Percentiles rank a stretch among this genome's conserved stretches.
Evolutionary conservation across 2,113 vertebrate species (phyloP).

Genomic region (Sakesphorus luctuosus): DNA sequence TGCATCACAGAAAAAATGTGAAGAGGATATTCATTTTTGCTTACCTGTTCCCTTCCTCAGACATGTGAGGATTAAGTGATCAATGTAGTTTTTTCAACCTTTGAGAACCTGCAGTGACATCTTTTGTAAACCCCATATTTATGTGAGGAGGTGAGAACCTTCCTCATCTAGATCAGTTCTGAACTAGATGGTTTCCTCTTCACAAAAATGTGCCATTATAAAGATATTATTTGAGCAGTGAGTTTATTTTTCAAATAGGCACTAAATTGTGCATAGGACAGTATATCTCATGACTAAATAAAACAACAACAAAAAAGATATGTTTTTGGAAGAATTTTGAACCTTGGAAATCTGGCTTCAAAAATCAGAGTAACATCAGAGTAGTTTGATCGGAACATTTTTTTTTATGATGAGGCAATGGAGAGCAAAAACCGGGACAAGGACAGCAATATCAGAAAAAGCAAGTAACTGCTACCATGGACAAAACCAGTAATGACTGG

Average conservation of each 20-base stretch:
- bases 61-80: background rate
- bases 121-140: background rate
- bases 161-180: background rate
- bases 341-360: background rate
- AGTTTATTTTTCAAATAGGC: background rate
- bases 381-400: background rate
- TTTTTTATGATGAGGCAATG: background rate
- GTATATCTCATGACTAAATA: background rate
- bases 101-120: background rate
- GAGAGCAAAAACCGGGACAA: background rate
- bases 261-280: background rate
- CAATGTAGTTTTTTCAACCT: background rate
- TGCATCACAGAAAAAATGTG: background rate
- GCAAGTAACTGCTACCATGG: background rate
- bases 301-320: background rate
- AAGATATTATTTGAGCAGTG: background rate
- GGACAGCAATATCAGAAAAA: background rate
- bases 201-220: background rate
- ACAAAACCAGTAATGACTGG: background rate
- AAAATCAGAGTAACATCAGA: background rate
- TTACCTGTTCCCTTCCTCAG: background rate
- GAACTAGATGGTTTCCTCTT: rapidly evolving
- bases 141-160: background rate
- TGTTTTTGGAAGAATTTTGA: background rate
- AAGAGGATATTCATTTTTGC: background rate